Conservation (phyloP, 2,797 vertebrate genomes). For the Falco peregrinus region DNA sequence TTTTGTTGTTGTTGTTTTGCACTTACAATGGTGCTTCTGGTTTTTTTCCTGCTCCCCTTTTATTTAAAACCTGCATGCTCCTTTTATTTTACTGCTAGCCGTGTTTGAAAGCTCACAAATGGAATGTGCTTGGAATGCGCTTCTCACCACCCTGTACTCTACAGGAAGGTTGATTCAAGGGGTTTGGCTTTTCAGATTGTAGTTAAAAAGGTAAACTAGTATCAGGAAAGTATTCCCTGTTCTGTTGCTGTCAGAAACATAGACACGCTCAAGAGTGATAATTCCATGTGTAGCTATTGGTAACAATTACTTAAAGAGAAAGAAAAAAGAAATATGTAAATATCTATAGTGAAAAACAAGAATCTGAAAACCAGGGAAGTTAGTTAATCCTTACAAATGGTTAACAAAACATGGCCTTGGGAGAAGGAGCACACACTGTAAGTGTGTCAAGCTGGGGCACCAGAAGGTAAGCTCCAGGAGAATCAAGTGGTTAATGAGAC, state of each 20-base stretch:
- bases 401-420: too few relatives aligned
- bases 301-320: too few relatives aligned
- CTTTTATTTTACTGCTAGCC: background rate
- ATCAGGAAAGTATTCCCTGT: background rate
- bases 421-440: too few relatives aligned
- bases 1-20: background rate
- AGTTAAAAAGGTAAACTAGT: background rate
- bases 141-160: background rate
- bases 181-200: background rate
- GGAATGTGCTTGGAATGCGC: background rate
- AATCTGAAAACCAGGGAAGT: too few relatives aligned
- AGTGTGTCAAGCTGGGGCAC: too few relatives aligned
- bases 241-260: background rate
- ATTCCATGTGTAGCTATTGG: rapidly evolving
- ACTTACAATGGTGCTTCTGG: background rate
- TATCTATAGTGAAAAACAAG: too few relatives aligned
- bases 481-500: too few relatives aligned
- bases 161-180: background rate
- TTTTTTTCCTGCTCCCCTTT: background rate
- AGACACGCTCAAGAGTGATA: background rate
- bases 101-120: background rate
- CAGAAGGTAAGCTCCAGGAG: too few relatives aligned
- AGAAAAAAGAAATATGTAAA: too few relatives aligned
- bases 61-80: background rate
- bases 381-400: too few relatives aligned